phyloP scores from a whole-genome alignment of 2,888 invertebrate genomes.

The Microplitis deprimator region DNA sequence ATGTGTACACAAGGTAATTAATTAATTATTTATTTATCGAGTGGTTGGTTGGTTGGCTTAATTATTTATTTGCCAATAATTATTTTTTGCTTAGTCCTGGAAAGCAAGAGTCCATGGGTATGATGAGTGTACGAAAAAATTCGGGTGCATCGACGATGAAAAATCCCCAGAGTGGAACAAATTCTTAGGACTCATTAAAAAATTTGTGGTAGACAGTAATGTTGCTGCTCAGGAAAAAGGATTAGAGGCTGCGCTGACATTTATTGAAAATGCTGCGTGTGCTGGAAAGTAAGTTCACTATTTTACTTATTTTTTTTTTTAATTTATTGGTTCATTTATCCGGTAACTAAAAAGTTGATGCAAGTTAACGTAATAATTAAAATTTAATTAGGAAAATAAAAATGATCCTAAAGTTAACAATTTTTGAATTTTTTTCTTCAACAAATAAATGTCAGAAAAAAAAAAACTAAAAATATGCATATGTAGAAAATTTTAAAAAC shows the following conservation, averaged over 20 bases:
- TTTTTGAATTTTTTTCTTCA: too few species aligned
- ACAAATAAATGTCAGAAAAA: too few species aligned
- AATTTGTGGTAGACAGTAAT: constrained; percentile 95
- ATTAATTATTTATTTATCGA: constrained; percentile 24
- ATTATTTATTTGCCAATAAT: not conserved
- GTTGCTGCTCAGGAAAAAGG: constrained; percentile 97
- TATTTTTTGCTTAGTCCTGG: constrained; percentile 79
- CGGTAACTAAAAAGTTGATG: not conserved
- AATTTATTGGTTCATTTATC: not conserved
- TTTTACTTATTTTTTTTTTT: constrained; percentile 21
- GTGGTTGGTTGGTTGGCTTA: not conserved
- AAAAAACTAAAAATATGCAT: too few species aligned
- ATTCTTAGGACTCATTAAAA: constrained; percentile 91
- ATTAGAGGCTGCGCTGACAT: constrained; percentile 90
- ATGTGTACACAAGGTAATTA: constrained; percentile 86
- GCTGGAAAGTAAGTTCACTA: constrained; percentile 80
- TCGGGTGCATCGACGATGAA: constrained; percentile 90
- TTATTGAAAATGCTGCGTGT: constrained; percentile 89
- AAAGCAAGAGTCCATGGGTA: constrained; percentile 95
- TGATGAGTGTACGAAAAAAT: constrained; percentile 92
- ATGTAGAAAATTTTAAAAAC: too few species aligned
- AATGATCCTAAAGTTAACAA: not conserved
- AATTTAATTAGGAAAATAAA: not conserved
- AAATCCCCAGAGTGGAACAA: constrained; percentile 95
- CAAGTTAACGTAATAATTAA: not conserved